phyloP scores from a whole-genome alignment of 2,888 invertebrate genomes.

The Actias luna region DNA sequence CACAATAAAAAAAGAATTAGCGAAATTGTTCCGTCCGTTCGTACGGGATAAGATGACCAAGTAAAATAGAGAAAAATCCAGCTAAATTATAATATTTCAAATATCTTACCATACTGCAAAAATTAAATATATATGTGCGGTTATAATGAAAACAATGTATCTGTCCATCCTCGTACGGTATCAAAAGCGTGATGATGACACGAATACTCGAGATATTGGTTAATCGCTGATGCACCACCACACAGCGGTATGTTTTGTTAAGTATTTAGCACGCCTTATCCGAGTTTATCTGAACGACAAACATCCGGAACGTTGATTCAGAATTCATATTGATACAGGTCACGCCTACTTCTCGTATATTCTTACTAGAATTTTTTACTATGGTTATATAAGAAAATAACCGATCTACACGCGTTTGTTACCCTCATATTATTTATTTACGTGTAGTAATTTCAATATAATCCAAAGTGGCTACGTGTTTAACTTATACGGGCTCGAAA shows the following conservation, averaged over 20 bases:
- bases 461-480: no score
- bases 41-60: no score
- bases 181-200: neutral
- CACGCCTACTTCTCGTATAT: slow-evolving; percentile 10
- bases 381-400: neutral
- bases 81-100: no score
- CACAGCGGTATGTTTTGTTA: neutral
- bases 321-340: slow-evolving; percentile 12
- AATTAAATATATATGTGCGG: neutral
- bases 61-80: no score
- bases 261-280: slow-evolving; percentile 22
- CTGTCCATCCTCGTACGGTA: neutral
- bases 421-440: no score
- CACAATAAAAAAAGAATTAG: no score
- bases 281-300: slow-evolving; percentile 37
- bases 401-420: no score
- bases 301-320: slow-evolving; percentile 39
- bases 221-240: neutral
- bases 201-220: slow-evolving; percentile 1
- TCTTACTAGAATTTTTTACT: neutral
- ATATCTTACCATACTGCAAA: no score
- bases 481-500: no score
- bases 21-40: no score
- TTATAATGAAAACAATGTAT: neutral
- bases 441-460: no score